phyloP scores from a whole-genome alignment of 2,797 vertebrate species.

The Rhinoraja longicauda region DNA sequence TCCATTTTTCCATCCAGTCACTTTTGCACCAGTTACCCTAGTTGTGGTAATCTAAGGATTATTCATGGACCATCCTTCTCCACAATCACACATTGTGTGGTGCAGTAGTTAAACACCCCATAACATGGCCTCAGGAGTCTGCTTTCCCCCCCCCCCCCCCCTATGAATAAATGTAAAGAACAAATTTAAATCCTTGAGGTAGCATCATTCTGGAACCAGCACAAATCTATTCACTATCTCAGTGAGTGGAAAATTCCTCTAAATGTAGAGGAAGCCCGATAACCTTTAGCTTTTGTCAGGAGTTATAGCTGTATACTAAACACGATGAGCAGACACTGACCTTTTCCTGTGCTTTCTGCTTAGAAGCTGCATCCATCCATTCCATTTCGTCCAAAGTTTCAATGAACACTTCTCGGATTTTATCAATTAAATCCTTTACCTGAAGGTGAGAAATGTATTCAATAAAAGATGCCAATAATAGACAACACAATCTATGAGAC shows the following conservation, averaged over 20 bases:
- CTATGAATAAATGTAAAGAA: not conserved
- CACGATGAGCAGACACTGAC: slow-evolving; percentile 50
- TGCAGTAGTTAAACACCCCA: not conserved
- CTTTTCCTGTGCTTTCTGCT: slow-evolving; percentile 84
- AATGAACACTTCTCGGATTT: slow-evolving; percentile 81
- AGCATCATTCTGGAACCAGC: too few relatives aligned
- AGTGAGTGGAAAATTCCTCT: not conserved
- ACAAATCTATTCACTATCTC: not conserved
- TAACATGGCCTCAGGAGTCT: not conserved
- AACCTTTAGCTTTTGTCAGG: not conserved
- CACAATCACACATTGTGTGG: not conserved
- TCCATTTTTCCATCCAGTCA: too few relatives aligned
- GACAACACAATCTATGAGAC: not conserved
- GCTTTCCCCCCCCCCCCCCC: not conserved
- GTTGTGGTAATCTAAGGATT: not conserved
- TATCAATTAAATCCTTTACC: slow-evolving; percentile 81
- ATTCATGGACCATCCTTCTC: not conserved
- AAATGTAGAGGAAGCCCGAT: not conserved
- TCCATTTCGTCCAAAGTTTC: slow-evolving; percentile 84
- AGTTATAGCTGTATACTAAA: too few relatives aligned
- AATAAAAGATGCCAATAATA: not conserved
- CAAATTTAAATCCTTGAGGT: not conserved
- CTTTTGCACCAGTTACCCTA: not conserved
- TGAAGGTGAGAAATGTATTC: slow-evolving; percentile 48
- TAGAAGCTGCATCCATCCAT: slow-evolving; percentile 90